Evolutionary conservation across 2,113 vertebrate genomes (phyloP).

Genomic region (Nibea albiflora): DNA sequence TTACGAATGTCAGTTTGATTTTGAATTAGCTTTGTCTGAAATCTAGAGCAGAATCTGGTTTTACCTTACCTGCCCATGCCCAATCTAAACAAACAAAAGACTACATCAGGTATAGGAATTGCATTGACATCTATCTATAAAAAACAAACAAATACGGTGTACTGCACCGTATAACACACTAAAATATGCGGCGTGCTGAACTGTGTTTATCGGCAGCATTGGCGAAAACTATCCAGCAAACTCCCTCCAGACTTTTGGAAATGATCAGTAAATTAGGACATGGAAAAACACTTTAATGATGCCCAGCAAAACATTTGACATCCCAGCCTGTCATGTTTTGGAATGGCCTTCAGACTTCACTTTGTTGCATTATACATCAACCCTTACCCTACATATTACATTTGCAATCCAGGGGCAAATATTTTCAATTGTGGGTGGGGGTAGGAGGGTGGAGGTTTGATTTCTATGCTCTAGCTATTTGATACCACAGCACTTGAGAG

Average conservation of each 20-base stretch:
- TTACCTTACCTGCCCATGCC: background rate
- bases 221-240: conserved; percentile 43
- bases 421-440: conserved; percentile 74
- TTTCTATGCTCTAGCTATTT: conserved; percentile 74
- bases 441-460: conserved; percentile 1
- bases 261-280: conserved; percentile 66
- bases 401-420: conserved; percentile 77
- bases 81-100: background rate
- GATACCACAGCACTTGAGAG: conserved; percentile 76
- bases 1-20: background rate
- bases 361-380: conserved; percentile 82
- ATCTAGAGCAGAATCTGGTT: background rate
- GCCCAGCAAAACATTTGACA: conserved; percentile 73
- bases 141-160: background rate
- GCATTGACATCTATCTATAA: background rate
- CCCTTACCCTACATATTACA: conserved; percentile 72
- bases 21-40: background rate
- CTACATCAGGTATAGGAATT: background rate
- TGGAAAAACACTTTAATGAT: conserved; percentile 72
- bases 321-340: conserved; percentile 60
- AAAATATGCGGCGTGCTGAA: background rate
- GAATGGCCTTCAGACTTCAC: conserved; percentile 72
- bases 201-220: conserved; percentile 55
- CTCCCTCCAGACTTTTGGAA: conserved; percentile 58
- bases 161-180: background rate